Evolutionary conservation across 1,140 invertebrate genomes (phyloP), one percentile per base, ranked within the genome.

Genomic region (Aphelinus atriplicis): DNA sequence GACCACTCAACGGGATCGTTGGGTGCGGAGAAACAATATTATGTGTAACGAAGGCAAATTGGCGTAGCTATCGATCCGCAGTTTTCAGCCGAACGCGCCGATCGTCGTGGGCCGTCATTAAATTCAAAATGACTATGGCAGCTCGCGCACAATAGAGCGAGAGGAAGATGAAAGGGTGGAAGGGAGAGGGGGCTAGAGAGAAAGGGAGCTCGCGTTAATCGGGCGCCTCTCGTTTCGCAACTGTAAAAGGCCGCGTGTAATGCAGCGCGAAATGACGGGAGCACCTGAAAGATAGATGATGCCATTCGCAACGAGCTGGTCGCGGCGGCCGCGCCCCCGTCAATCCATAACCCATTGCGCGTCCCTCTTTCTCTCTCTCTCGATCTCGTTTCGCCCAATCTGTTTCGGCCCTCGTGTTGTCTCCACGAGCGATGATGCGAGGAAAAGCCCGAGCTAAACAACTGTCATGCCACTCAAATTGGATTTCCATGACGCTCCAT

Each of bases 231-330:
- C 48, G 46, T 56, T 67, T 68, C 63, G 63, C 50, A 63, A 68
- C 66, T 62, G n/a, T 65, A 10, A 76, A 57, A 76, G 64, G 57
- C 26, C 71, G 9, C 67, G 46, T 48, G 71, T 77, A 73, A 71
- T 73, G 76, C 67, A 71, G 67, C 48, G 56, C 66, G 61, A 77
- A 73, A 84, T 82, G 82, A 84, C 81, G 78, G 80, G 81, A 81
- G 79, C 77, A 78, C 80, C 77, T 84, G 82, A 85, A 85, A 85
- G 82, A 85, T 85, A 84, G 82, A 85, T 85, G 84, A 84, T 79
- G 80, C 78, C 70, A 83, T 83, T 78, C 80, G 80, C 72, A 70
- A 68, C 43, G 65, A 72, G 69, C 60, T 77, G 72, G 70, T 76
- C 69, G 78, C 70, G 71, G 75, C 74, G 67, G 46, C 65, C 76